A percentile compares a stretch with the other conserved stretches of the same genome.
Conservation (phyloP, 2,113 vertebrate species). For the Acrocephalus kingi region DNA sequence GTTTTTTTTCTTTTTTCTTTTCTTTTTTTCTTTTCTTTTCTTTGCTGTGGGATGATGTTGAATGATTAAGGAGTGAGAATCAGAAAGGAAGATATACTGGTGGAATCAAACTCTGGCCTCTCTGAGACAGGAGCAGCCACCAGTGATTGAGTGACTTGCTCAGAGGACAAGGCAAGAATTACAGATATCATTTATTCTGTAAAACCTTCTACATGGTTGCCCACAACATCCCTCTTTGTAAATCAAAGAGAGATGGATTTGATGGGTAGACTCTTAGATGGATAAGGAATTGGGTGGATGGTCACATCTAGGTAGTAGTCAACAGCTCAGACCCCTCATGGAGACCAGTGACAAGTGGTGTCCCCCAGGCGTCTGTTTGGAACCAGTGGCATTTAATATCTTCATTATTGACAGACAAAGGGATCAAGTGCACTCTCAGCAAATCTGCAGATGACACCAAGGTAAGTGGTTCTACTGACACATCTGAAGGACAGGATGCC, state of each 20-base stretch:
- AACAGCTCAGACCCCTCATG: not conserved
- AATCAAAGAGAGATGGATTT: not conserved
- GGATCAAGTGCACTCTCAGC: not conserved
- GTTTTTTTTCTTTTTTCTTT: rapidly evolving
- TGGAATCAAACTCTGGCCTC: not conserved
- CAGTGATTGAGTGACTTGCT: not conserved
- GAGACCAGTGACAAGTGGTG: not conserved
- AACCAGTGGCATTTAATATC: not conserved
- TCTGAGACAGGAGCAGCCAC: not conserved
- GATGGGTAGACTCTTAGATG: not conserved
- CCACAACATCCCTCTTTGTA: not conserved
- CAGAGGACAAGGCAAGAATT: not conserved
- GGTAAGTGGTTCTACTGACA: not conserved
- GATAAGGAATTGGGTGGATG: not conserved
- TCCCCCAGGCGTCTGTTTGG: not conserved
- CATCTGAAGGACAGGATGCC: not conserved
- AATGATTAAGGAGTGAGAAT: not conserved
- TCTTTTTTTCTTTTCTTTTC: not conserved
- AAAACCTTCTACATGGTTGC: not conserved
- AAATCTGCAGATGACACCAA: not conserved
- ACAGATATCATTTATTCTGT: not conserved
- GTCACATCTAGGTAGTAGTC: not conserved
- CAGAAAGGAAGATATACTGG: not conserved
- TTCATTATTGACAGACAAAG: not conserved
- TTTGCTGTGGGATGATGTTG: not conserved